Conservation (phyloP, 2,888 invertebrate genomes). For the Pseudeuparius sepicola region DNA sequence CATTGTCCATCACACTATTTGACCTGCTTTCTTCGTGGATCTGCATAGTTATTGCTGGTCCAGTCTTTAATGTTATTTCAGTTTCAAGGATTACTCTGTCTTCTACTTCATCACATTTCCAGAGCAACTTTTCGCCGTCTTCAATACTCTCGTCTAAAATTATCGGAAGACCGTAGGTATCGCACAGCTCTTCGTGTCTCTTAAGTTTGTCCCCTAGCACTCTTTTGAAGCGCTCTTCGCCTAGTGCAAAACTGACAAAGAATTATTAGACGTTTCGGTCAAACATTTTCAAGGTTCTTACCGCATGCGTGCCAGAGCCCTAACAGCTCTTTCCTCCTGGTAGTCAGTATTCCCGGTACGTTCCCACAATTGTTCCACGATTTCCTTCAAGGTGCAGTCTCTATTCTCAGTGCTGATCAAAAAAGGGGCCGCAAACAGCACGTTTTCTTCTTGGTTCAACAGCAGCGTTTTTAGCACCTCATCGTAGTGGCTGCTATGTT, state of each 20-base stretch:
- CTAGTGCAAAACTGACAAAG: too few relatives aligned
- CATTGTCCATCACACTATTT: slow-evolving; percentile 30
- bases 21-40: slow-evolving; percentile 57
- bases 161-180: slow-evolving; percentile 44
- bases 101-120: slow-evolving; percentile 30
- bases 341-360: not conserved
- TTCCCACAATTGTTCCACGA: slow-evolving; percentile 1
- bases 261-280: too few relatives aligned
- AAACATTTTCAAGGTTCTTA: too few relatives aligned
- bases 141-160: slow-evolving; percentile 19
- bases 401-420: slow-evolving; percentile 16
- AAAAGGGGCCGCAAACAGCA: slow-evolving; percentile 41
- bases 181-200: slow-evolving; percentile 40
- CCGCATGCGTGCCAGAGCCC: too few relatives aligned
- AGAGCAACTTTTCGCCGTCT: slow-evolving; percentile 14
- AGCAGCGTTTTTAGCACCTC: slow-evolving; percentile 51
- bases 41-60: slow-evolving; percentile 75
- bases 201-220: too few relatives aligned
- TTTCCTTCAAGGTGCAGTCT: slow-evolving; percentile 5
- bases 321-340: not conserved
- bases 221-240: too few relatives aligned
- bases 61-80: slow-evolving; percentile 71
- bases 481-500: slow-evolving; percentile 57
- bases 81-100: slow-evolving; percentile 71
- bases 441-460: slow-evolving; percentile 41